Percentiles rank a stretch among this genome's conserved stretches.
Evolutionary conservation across 1,140 invertebrate species (phyloP).

Genomic region (Diploscapter pachys): DNA sequence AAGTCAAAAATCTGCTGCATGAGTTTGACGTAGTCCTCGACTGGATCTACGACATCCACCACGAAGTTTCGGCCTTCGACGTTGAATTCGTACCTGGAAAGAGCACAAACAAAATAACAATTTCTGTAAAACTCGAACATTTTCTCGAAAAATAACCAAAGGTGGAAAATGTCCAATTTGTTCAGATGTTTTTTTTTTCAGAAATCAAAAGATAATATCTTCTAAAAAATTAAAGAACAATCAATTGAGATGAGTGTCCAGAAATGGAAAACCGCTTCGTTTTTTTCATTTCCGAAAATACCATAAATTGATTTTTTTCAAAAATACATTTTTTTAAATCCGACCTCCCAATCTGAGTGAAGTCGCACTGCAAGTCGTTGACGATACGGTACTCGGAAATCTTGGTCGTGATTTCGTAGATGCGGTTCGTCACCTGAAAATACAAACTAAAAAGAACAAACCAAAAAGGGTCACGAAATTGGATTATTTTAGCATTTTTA

Average conservation of each 20-base stretch:
- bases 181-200: constrained; percentile 61
- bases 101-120: too few relatives aligned
- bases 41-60: constrained; percentile 86
- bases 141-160: constrained; percentile 63
- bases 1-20: constrained; percentile 99
- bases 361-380: constrained; percentile 29
- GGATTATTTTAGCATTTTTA: too few relatives aligned
- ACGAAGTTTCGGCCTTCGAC: constrained; percentile 73
- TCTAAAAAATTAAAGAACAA: too few relatives aligned
- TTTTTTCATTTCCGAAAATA: too few relatives aligned
- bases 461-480: background rate
- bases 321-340: background rate
- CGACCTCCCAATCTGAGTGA: constrained; percentile 24
- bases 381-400: constrained; percentile 79
- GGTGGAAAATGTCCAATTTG: constrained; percentile 74
- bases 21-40: constrained; percentile 80
- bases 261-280: background rate
- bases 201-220: too few relatives aligned
- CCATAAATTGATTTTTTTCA: too few relatives aligned
- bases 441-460: background rate
- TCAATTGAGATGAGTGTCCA: too few relatives aligned
- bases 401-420: constrained; percentile 76
- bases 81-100: constrained; percentile 61
- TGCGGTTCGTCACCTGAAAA: constrained; percentile 71
- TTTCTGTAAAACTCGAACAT: too few relatives aligned